Conservation (phyloP, 2,797 vertebrate species). For the Sardinella longiceps region DNA sequence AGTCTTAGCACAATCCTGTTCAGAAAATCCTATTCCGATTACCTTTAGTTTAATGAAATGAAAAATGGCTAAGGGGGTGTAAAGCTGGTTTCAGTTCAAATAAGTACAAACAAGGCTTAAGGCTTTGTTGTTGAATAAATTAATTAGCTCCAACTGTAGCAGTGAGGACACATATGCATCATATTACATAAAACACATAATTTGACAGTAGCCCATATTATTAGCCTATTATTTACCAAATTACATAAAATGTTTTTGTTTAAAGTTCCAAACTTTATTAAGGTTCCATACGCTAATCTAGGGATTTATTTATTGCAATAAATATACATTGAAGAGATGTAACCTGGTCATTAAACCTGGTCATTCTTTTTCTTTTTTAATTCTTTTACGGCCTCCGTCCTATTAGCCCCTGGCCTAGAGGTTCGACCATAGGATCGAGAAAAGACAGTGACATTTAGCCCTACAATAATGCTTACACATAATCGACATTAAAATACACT, state of each 20-base stretch:
- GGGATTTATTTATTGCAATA: no score
- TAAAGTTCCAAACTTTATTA: background rate
- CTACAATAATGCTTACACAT: no score
- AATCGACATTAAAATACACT: no score
- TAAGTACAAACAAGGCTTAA: constrained; percentile 29
- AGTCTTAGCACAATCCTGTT: background rate
- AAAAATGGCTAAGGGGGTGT: background rate
- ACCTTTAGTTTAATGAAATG: background rate
- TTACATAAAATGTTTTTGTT: background rate
- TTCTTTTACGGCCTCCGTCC: no score
- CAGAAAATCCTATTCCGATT: background rate
- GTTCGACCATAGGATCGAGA: no score
- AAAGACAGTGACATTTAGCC: no score
- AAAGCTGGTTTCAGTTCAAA: background rate
- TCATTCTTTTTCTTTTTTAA: no score
- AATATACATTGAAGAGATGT: no score
- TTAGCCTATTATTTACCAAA: no score
- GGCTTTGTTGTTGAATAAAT: background rate
- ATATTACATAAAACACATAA: background rate
- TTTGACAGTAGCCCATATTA: no score
- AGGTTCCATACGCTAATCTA: background rate
- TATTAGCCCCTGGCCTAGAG: no score
- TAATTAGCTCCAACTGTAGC: background rate
- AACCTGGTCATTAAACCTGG: no score
- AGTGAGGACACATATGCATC: background rate